Evolutionary conservation across 2,888 invertebrate genomes (phyloP).

Genomic region (Noctua fimbriata): DNA sequence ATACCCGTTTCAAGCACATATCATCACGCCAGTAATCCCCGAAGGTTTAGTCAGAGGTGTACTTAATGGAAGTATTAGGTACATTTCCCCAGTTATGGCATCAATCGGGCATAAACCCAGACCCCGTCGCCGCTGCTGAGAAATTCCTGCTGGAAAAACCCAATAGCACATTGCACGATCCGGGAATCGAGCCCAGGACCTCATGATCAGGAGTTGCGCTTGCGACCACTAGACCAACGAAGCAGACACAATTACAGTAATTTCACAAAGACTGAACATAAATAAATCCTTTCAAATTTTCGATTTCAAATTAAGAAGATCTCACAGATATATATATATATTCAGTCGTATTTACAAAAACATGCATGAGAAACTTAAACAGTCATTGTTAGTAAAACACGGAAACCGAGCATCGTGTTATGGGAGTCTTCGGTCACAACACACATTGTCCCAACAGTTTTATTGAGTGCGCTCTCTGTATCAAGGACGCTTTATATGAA

Average conservation of each 20-base stretch:
- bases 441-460: conserved; percentile 70
- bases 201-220: no score
- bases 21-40: no score
- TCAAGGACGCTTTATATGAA: conserved; percentile 30
- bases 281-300: conserved; percentile 10
- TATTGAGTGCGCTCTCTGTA: conserved; percentile 35
- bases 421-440: conserved; percentile 69
- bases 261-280: not conserved
- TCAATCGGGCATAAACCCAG: no score
- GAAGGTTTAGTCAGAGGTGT: no score
- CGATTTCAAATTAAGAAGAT: conserved; percentile 41
- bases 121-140: no score
- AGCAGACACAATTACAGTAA: not conserved
- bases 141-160: no score
- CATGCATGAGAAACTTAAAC: conserved; percentile 60
- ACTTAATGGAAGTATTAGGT: no score
- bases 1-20: no score
- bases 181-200: no score
- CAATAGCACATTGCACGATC: no score
- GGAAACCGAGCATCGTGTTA: conserved; percentile 70
- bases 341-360: conserved; percentile 31
- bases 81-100: no score
- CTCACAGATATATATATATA: conserved; percentile 41
- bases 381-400: conserved; percentile 67
- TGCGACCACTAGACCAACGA: no score